phyloP scores from a whole-genome alignment of 2,888 invertebrate species.

The Octonoba sinensis region DNA sequence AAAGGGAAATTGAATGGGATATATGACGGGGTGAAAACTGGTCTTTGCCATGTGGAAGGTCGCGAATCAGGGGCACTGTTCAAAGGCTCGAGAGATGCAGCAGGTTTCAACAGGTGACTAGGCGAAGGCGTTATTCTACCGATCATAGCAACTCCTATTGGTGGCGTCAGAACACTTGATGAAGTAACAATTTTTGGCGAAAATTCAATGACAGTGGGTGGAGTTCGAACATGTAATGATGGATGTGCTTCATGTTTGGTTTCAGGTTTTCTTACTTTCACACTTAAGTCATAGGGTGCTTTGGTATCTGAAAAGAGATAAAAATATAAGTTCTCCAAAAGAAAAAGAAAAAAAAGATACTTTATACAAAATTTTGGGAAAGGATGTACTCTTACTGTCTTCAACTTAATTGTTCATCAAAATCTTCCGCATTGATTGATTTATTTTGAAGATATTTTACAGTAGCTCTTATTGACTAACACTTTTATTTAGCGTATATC shows the following conservation, averaged over 20 bases:
- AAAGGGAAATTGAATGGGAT: conserved; percentile 14
- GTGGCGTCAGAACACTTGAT: conserved; percentile 12
- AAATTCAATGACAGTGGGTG: conserved; percentile 45
- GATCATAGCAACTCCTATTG: conserved; percentile 25
- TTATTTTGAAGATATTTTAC: too few species aligned
- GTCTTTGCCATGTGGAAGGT: conserved; percentile 25
- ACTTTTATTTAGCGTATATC: too few species aligned
- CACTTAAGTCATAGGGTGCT: conserved; percentile 57
- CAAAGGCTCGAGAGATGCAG: conserved; percentile 27
- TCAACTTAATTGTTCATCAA: neutral
- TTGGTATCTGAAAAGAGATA: conserved; percentile 36
- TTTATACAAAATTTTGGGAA: neutral
- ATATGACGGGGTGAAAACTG: conserved; percentile 23
- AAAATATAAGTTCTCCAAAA: neutral
- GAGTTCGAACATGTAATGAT: conserved; percentile 10
- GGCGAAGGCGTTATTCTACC: conserved; percentile 21
- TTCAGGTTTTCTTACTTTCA: conserved; percentile 20
- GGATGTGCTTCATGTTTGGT: conserved; percentile 5
- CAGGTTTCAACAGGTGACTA: conserved; percentile 41
- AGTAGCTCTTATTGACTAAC: too few species aligned
- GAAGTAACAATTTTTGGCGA: conserved; percentile 49
- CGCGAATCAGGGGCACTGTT: conserved; percentile 8
- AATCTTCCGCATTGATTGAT: too few species aligned
- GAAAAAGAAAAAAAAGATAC: neutral
- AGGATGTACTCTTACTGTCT: neutral